phyloP scores from a whole-genome alignment of 2,113 vertebrate genomes.

The Tachysurus fulvidraco region DNA sequence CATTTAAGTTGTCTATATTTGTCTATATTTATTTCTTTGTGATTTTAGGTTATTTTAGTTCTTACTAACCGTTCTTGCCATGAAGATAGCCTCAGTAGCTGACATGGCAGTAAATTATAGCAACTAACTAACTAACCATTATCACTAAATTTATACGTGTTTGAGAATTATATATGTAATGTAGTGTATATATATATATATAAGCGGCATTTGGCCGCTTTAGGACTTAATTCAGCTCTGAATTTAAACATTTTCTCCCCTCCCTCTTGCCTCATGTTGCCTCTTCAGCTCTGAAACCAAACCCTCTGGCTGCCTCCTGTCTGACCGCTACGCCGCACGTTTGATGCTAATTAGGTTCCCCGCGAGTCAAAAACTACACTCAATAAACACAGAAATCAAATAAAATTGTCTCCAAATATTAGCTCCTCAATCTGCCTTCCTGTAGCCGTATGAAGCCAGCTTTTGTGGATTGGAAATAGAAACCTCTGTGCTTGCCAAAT shows the following conservation, averaged over 20 bases:
- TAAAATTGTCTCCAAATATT: constrained; percentile 75
- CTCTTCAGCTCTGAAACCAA: constrained; percentile 51
- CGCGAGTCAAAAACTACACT: constrained; percentile 65
- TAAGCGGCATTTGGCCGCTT: constrained; percentile 30
- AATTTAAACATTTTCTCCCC: constrained; percentile 56
- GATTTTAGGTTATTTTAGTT: too few relatives aligned
- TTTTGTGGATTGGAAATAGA: constrained; percentile 69
- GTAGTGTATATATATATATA: too few relatives aligned
- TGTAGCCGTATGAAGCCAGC: constrained; percentile 61
- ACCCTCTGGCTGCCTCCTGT: constrained; percentile 66
- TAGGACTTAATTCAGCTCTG: constrained; percentile 54
- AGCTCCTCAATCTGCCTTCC: constrained; percentile 64
- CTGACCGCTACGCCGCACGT: constrained; percentile 62
- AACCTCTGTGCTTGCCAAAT: constrained; percentile 64
- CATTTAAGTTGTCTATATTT: too few relatives aligned
- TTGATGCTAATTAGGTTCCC: constrained; percentile 67
- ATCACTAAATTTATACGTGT: background rate
- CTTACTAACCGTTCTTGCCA: too few relatives aligned
- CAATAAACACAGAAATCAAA: constrained; percentile 74
- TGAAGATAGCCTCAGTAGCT: too few relatives aligned
- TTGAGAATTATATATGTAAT: background rate
- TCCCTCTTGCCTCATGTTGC: constrained; percentile 45
- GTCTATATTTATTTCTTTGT: too few relatives aligned
- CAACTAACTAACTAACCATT: too few relatives aligned
- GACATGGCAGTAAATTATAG: too few relatives aligned